These are phyloP conservation scores for Dolichopus griseipennis DNA, from an alignment of 2,888 invertebrate genomes.

Conservation along the genomic window DNA sequence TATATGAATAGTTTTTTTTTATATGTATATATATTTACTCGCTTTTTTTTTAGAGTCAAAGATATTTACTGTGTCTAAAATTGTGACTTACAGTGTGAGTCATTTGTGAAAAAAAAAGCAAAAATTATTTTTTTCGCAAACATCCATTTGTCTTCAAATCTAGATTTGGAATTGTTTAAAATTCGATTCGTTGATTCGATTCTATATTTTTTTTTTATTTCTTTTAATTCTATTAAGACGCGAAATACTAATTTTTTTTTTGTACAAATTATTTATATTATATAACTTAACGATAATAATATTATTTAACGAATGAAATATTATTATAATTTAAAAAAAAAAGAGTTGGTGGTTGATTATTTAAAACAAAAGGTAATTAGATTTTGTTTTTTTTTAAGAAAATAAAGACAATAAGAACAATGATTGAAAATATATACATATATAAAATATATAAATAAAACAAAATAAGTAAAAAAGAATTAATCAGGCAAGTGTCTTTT, in stretches of 20 bases:
- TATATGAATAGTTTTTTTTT: too few species aligned
- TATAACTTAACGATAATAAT: not conserved
- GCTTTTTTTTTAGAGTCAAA: not conserved
- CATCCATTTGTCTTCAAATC: not conserved
- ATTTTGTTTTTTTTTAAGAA: not conserved
- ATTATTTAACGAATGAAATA: not conserved
- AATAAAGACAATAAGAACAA: too few species aligned
- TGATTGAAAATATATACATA: not conserved
- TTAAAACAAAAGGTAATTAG: conserved; percentile 2
- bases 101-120: not conserved
- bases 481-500: not conserved
- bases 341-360: too few species aligned
- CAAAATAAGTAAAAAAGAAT: not conserved
- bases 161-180: not conserved
- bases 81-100: not conserved
- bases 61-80: not conserved
- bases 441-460: not conserved
- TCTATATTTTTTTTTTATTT: not conserved
- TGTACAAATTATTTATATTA: not conserved
- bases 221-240: not conserved
- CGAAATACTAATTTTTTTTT: not conserved
- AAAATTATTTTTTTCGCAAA: not conserved
- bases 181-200: not conserved
- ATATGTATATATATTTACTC: too few species aligned
- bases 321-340: too few species aligned